phyloP scores from a whole-genome alignment of 2,113 vertebrate genomes.

The Collichthys lucidus region DNA sequence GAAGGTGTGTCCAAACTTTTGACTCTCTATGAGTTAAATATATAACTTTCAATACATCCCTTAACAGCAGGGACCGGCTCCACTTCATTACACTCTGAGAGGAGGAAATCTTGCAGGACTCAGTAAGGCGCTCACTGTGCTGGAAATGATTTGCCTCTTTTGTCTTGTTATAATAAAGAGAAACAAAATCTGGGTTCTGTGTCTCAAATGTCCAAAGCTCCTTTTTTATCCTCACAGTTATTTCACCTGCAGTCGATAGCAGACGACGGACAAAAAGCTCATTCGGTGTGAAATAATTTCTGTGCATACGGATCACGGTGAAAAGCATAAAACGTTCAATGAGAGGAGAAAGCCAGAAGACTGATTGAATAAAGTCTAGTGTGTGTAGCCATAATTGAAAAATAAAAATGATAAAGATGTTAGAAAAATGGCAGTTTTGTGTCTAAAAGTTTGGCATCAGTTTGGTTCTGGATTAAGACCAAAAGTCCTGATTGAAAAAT shows the following conservation, averaged over 20 bases:
- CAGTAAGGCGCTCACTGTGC: conserved; percentile 87
- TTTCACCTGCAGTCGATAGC: conserved; percentile 1
- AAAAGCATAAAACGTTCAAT: conserved; percentile 80
- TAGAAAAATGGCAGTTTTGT: conserved; percentile 77
- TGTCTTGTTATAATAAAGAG: conserved; percentile 75
- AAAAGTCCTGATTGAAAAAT: conserved; percentile 28
- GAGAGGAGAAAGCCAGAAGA: conserved; percentile 5
- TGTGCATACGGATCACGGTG: conserved; percentile 81
- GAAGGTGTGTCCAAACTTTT: too few relatives aligned
- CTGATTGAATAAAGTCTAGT: conserved; percentile 84
- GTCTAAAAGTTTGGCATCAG: conserved; percentile 74
- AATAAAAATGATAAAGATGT: conserved; percentile 44
- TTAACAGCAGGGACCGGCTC: conserved; percentile 90
- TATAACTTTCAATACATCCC: conserved; percentile 86
- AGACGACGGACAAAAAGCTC: not conserved
- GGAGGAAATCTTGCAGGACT: conserved; percentile 95
- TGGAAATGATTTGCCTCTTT: conserved; percentile 91
- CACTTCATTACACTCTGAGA: conserved; percentile 92
- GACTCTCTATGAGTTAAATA: too few relatives aligned
- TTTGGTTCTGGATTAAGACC: conserved; percentile 17
- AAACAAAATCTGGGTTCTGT: conserved; percentile 30
- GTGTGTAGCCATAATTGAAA: conserved; percentile 89
- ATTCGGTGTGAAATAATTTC: not conserved
- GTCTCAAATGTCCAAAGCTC: conserved; percentile 4
- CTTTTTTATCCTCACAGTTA: not conserved